Conservation (phyloP, 2,888 invertebrate species). For the Hemicrepidius hirtus region DNA sequence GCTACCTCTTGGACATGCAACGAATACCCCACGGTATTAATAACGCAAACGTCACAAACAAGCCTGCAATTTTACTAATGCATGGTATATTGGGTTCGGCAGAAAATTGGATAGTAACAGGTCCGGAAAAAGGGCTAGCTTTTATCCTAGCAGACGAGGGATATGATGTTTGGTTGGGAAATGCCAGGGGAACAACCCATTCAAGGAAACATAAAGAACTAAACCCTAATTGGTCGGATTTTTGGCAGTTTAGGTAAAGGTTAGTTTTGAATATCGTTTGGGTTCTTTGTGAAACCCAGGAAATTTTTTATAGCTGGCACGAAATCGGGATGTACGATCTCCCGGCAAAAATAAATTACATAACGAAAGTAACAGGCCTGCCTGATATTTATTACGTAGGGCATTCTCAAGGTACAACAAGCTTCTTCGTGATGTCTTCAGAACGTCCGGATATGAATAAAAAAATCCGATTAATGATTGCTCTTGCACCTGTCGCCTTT, state of each 20-base stretch:
- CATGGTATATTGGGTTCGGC: slow-evolving; percentile 85
- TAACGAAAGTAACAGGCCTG: slow-evolving; percentile 74
- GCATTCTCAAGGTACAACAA: slow-evolving; percentile 80
- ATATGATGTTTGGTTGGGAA: slow-evolving; percentile 90
- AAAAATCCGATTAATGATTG: slow-evolving; percentile 76
- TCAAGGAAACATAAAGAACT: slow-evolving; percentile 75
- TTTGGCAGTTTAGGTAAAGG: slow-evolving; percentile 81
- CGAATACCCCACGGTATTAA: slow-evolving; percentile 78
- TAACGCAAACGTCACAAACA: slow-evolving; percentile 64
- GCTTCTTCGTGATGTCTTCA: slow-evolving; percentile 77
- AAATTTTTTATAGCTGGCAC: slow-evolving; percentile 77
- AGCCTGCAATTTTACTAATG: slow-evolving; percentile 77
- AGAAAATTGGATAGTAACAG: slow-evolving; percentile 83
- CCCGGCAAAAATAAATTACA: slow-evolving; percentile 84
- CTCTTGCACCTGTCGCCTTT: slow-evolving; percentile 78
- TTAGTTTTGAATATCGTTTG: too few species aligned
- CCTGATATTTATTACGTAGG: slow-evolving; percentile 80
- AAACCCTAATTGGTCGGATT: slow-evolving; percentile 72
- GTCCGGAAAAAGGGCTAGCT: slow-evolving; percentile 78
- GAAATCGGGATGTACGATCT: slow-evolving; percentile 85
- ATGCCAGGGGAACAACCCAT: slow-evolving; percentile 84
- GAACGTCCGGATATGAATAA: slow-evolving; percentile 76
- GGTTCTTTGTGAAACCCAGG: too few species aligned
- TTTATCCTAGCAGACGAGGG: slow-evolving; percentile 79
- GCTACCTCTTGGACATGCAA: slow-evolving; percentile 85